These are phyloP conservation scores for Porites lobata DNA, from an alignment of 92 coral and sea anemone genomes.

Conservation along the genomic window DNA sequence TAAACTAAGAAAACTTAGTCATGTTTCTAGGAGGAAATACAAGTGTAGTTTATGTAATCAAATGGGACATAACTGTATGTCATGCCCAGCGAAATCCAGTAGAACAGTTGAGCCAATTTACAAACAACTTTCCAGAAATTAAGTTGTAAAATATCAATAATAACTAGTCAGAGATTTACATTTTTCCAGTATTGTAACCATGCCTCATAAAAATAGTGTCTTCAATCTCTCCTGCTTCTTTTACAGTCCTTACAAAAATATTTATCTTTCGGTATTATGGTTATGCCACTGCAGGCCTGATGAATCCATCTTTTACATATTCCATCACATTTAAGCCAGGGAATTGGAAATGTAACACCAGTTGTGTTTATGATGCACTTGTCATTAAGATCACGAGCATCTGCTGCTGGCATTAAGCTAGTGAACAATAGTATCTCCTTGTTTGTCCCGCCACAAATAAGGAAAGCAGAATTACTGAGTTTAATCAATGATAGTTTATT, in stretches of 20 bases:
- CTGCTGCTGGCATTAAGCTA: slow-evolving; percentile 33
- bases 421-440: slow-evolving; percentile 56
- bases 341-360: slow-evolving; percentile 41
- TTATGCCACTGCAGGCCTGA: slow-evolving; percentile 40
- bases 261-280: slow-evolving; percentile 49
- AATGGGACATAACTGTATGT: slow-evolving; percentile 49
- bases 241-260: slow-evolving; percentile 51
- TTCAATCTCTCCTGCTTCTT: slow-evolving; percentile 17
- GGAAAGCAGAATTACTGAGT: slow-evolving; percentile 29
- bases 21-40: slow-evolving; percentile 19
- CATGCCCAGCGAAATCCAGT: slow-evolving; percentile 27
- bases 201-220: too few relatives aligned
- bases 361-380: slow-evolving; percentile 28
- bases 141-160: too few relatives aligned
- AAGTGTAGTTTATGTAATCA: slow-evolving; percentile 45
- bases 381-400: slow-evolving; percentile 50
- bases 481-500: background rate
- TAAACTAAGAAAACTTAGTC: slow-evolving; percentile 35
- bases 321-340: slow-evolving; percentile 55
- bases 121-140: too few relatives aligned
- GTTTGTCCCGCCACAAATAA: slow-evolving; percentile 44
- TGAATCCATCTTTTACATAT: slow-evolving; percentile 49
- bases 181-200: too few relatives aligned
- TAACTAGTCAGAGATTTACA: too few relatives aligned
- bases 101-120: background rate